Base-by-base conservation (phyloP, 1,140 invertebrate species). In the Teleopsis dalmanni region DNA sequence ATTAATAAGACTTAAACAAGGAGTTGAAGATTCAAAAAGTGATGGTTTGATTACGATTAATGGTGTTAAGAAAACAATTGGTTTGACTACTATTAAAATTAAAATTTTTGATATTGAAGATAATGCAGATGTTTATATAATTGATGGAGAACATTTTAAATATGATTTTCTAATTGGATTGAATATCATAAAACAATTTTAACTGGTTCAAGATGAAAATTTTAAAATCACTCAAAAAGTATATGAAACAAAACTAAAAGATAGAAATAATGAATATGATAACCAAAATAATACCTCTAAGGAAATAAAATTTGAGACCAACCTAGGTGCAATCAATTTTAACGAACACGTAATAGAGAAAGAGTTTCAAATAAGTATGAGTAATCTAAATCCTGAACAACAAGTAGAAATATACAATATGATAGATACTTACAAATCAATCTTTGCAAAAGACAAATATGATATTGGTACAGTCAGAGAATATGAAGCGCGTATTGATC, bases 361-460 rank as follows among this genome's bases (percentile, higher is more conserved):
- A 27, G n/a, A 7, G 6, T 29, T 44, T n/a, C 10, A 31, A 13
- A 44, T 44, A 29, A 8, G 6, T 29, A 31, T 19, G 6, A 18
- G n/a, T 6, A 7, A 44, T 31, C 4, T 44, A 54, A 51, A 57
- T 37, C n/a, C 2, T 23, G 10, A 60, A 42, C 50, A 67, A 53
- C 47, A 57, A 48, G 38, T 25, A 22, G 48, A 55, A 54, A 66
- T 66, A 53, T 19, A 59, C 47, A 48, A 44, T 47, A 35, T 65
- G 8, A 56, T 61, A 41, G n/a, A 50, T 2, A 55, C 57, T 38
- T 54, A 65, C 50, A 61, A 58, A 54, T 37, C 53, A 46, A 49
- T 57, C 8, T 68, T 69, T 65, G 66, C 65, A 50, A 69, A 68
- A 52, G 48, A 70, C 37, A 70, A 70, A 57, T 72, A 50, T 58